Percentiles rank a stretch among this genome's conserved stretches.
These are phyloP conservation scores for Gyps fulvus DNA, from an alignment of 2,113 vertebrate species.

Conservation along the genomic window DNA sequence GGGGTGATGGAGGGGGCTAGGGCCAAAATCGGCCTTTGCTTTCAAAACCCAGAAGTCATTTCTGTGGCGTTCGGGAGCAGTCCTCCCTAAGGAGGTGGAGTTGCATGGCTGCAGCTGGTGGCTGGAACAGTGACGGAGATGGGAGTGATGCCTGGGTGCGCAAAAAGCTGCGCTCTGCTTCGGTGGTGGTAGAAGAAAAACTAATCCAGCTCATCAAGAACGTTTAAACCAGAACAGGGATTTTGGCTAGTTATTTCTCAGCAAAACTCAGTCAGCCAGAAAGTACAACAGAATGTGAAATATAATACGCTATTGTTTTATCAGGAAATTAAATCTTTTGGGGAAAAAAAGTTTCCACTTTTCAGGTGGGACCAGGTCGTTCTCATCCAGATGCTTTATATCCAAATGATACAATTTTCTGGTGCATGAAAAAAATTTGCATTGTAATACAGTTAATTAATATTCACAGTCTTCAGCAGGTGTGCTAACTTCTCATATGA, in stretches of 20 bases:
- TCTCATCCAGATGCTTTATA: not conserved
- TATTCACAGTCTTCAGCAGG: slow-evolving; percentile 43
- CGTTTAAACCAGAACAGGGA: not conserved
- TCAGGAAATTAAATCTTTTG: not conserved
- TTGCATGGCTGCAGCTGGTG: not conserved
- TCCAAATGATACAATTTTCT: not conserved
- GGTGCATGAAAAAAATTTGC: not conserved
- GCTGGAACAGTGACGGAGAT: not conserved
- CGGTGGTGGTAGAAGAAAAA: not conserved
- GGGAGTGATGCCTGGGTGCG: not conserved
- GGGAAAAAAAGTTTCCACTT: not conserved
- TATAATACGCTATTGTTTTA: not conserved
- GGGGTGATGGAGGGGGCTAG: fast-evolving
- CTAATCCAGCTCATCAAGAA: not conserved
- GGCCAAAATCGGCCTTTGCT: not conserved
- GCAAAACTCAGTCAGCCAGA: not conserved
- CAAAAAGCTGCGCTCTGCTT: not conserved
- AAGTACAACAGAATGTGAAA: not conserved
- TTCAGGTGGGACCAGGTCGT: not conserved
- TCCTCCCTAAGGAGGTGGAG: not conserved
- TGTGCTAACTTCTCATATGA: not conserved
- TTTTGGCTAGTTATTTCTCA: not conserved
- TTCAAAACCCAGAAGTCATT: not conserved
- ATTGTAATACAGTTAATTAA: slow-evolving; percentile 5
- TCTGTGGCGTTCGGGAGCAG: not conserved